phyloP scores from a whole-genome alignment of 1,140 invertebrate species.

The Sogatella furcifera region DNA sequence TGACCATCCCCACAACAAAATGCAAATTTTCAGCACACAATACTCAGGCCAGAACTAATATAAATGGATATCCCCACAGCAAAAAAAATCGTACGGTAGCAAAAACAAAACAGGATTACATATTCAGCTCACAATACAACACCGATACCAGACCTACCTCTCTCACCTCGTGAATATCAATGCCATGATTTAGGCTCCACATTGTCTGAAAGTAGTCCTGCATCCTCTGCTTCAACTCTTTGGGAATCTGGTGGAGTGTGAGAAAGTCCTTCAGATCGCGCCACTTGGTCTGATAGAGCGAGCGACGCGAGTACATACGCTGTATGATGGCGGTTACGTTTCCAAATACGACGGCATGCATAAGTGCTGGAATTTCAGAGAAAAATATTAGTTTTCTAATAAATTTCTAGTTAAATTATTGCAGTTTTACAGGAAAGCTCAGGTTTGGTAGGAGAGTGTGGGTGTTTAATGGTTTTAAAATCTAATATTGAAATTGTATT shows the following conservation, averaged over 20 bases:
- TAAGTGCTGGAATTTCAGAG: slow-evolving; percentile 56
- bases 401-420: too few relatives aligned
- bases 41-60: too few relatives aligned
- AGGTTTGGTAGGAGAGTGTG: too few relatives aligned
- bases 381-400: too few relatives aligned
- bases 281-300: slow-evolving; percentile 94
- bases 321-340: slow-evolving; percentile 99
- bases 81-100: not conserved
- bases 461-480: too few relatives aligned
- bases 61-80: not conserved
- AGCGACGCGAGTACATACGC: slow-evolving; percentile 92
- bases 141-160: slow-evolving; percentile 18
- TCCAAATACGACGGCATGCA: slow-evolving; percentile 98
- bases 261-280: slow-evolving; percentile 95
- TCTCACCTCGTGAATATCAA: slow-evolving; percentile 90
- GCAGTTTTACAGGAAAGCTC: too few relatives aligned
- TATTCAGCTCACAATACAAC: too few relatives aligned
- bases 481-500: too few relatives aligned
- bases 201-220: slow-evolving; percentile 99
- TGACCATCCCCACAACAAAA: too few relatives aligned
- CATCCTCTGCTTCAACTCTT: slow-evolving; percentile 90
- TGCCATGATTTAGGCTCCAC: slow-evolving; percentile 97
- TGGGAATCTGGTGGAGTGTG: slow-evolving; percentile 88
- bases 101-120: not conserved
- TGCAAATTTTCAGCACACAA: too few relatives aligned